Base-by-base conservation (phyloP, 2,888 invertebrate genomes). In the Xylota sylvarum region DNA sequence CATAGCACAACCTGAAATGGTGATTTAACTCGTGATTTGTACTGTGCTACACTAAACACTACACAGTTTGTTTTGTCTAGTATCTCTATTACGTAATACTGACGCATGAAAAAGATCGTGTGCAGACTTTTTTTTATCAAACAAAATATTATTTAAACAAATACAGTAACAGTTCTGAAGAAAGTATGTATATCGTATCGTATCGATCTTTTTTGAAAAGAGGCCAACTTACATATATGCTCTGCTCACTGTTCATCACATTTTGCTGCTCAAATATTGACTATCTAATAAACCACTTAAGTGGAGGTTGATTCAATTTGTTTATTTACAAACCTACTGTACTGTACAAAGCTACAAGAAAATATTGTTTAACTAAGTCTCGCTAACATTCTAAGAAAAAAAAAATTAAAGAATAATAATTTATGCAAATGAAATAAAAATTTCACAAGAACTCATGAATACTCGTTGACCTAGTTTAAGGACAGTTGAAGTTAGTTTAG, bases 391-490 rank as follows among this genome's bases (percentile, higher is more conserved):
- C 30, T 30, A 14, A 12, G 17, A 30, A 19, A 27, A 43, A 10
- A 46, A n/a, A 62, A 43, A 27, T 14, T 4, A 14, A 43, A 30
- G 30, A 37, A 35, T 5, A 27, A 23, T 60, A 12, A 40, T 43
- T 32, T 46, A 56, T 56, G 70, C 19, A 19, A 56, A 70, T 32
- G 19, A 40, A 32, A 56, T 43, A 19, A 19, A 6, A 37, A 23
- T 23, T 23, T 3, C 23, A 23, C 23, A 9, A 32, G 5, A 30
- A 5, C 46, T 30, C 9, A 30, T 12, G 23, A 7, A 30, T 55
- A 43, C 40, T 23, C 23, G 19, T 56, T 70, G 70, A 4, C 56
- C 55, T 56, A 70, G 43, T 56, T 70, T 32, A 17, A 69, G 43
- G 27, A 19, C 19, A 46, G 17, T 4, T 12, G n/a, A 0, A 12